Conservation (phyloP, 2,888 invertebrate species). For the Plagiodera versicolora region DNA sequence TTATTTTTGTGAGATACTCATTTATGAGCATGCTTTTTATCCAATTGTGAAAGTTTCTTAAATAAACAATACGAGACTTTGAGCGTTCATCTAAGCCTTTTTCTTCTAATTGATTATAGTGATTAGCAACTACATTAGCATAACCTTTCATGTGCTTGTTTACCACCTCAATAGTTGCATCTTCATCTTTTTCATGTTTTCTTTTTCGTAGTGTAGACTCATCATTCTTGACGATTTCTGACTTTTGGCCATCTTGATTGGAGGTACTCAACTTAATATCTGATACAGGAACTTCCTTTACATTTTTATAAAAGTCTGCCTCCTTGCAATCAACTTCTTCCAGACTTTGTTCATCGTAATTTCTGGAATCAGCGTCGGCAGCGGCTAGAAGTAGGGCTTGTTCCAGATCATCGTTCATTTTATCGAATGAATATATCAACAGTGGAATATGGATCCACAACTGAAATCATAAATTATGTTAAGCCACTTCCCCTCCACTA, state of each 20-base stretch:
- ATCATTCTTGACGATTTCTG: conserved; percentile 4
- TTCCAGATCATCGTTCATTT: conserved; percentile 47
- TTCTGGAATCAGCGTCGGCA: conserved; percentile 50
- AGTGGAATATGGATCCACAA: no score
- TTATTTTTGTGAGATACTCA: conserved; percentile 71
- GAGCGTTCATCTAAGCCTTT: conserved; percentile 78
- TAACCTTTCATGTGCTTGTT: conserved; percentile 49
- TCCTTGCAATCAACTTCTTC: conserved; percentile 25
- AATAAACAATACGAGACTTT: conserved; percentile 87
- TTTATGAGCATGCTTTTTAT: conserved; percentile 94
- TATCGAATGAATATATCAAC: neutral
- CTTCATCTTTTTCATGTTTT: conserved; percentile 22
- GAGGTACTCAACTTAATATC: conserved; percentile 11
- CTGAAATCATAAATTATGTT: no score
- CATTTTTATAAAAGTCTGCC: conserved; percentile 27
- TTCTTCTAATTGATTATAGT: conserved; percentile 90
- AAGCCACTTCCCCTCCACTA: no score
- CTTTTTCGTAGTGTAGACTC: conserved; percentile 16
- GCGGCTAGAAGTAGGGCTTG: conserved; percentile 50
- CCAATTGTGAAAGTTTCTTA: conserved; percentile 99
- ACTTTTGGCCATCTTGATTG: neutral
- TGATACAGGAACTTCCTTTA: conserved; percentile 12
- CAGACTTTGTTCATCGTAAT: conserved; percentile 37
- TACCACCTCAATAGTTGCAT: conserved; percentile 17
- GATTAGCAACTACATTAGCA: conserved; percentile 76